These are phyloP conservation scores for Cyanistes caeruleus DNA, from an alignment of 2,113 vertebrate species.

Conservation along the genomic window DNA sequence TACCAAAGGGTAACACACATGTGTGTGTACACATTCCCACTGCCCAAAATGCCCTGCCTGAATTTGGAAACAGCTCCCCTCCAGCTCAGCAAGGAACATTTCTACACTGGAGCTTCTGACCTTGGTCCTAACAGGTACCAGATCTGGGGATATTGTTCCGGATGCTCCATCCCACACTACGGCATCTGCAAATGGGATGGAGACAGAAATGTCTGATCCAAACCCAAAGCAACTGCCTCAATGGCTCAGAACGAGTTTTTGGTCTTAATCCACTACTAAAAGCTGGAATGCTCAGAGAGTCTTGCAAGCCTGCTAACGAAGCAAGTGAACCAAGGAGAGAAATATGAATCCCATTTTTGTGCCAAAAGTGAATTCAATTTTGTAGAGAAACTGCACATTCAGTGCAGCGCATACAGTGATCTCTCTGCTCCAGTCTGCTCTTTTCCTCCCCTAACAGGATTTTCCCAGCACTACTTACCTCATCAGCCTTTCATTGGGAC, in stretches of 20 bases:
- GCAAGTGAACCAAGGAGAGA: neutral
- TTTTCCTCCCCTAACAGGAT: constrained; percentile 28
- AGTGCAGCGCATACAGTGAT: neutral
- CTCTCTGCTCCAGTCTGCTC: neutral
- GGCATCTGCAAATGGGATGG: neutral
- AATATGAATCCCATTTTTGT: neutral
- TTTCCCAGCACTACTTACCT: constrained; percentile 36
- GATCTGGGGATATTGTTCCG: neutral
- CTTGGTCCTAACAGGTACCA: accelerated
- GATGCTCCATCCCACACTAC: neutral
- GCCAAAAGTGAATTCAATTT: neutral
- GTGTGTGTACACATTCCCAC: neutral
- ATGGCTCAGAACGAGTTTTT: neutral
- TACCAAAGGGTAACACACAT: neutral
- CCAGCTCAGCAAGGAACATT: neutral
- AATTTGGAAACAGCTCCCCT: neutral
- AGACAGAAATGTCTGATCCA: neutral
- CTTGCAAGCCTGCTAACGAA: neutral
- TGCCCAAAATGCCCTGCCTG: neutral
- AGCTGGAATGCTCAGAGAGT: neutral
- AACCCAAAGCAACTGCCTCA: neutral
- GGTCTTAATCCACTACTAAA: neutral
- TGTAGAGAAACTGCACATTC: neutral
- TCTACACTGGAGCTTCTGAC: neutral
- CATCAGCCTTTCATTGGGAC: neutral